Percentiles rank a stretch among this genome's conserved stretches.
These are phyloP conservation scores for Ceyx margarethae DNA, from an alignment of 2,113 vertebrate genomes.

Conservation along the genomic window DNA sequence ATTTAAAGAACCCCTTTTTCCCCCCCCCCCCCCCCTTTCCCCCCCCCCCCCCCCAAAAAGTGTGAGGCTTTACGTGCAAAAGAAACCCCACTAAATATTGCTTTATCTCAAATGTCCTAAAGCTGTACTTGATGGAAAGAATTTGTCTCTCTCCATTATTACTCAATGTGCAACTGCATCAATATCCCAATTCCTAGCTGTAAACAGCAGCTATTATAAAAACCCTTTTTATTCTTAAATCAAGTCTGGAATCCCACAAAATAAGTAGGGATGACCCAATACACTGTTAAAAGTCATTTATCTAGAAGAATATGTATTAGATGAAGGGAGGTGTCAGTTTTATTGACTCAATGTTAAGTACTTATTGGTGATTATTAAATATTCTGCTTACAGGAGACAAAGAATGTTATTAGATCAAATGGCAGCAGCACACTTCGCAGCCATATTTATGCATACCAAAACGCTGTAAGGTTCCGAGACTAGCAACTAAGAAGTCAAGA, in stretches of 20 bases:
- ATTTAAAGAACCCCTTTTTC: too few relatives aligned
- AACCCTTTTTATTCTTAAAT: neutral
- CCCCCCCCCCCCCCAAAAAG: neutral
- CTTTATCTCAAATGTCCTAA: neutral
- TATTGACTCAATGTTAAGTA: neutral
- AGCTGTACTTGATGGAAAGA: neutral
- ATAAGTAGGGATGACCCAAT: neutral
- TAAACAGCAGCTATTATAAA: neutral
- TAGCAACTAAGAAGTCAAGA: neutral
- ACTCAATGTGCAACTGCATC: neutral
- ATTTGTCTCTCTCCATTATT: neutral
- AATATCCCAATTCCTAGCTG: neutral
- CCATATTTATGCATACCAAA: neutral
- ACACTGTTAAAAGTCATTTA: neutral
- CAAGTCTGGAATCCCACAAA: neutral
- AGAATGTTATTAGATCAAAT: neutral
- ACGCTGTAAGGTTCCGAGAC: neutral
- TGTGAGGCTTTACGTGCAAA: neutral
- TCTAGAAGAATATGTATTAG: neutral
- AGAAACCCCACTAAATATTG: neutral
- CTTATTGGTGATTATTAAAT: neutral
- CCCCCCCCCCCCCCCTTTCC: too few relatives aligned
- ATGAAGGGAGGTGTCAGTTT: neutral
- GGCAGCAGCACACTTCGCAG: neutral
- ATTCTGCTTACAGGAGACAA: neutral